These are phyloP conservation scores for Ctenopoma kingsleyae DNA, from an alignment of 2,797 vertebrate species.

Conservation along the genomic window DNA sequence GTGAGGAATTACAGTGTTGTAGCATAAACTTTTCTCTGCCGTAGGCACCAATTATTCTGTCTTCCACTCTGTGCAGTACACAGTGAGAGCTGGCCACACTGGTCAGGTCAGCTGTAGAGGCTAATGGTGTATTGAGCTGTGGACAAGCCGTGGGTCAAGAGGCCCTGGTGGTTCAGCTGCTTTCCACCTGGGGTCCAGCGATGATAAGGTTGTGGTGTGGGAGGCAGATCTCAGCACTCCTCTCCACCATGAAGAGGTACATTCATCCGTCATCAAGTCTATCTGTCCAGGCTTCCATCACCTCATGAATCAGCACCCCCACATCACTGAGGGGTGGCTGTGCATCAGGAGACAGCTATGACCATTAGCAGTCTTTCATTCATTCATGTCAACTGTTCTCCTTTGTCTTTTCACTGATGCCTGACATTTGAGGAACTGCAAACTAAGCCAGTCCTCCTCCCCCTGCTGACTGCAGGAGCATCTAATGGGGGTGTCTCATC, in stretches of 20 bases:
- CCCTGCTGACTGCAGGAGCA: neutral
- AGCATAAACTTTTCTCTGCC: too few species aligned
- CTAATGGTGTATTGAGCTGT: conserved; percentile 86
- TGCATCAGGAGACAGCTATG: conserved; percentile 53
- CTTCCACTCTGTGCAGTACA: conserved; percentile 15
- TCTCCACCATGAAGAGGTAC: conserved; percentile 48
- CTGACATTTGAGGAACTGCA: conserved; percentile 45
- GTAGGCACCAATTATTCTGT: too few species aligned
- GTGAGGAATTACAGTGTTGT: too few species aligned
- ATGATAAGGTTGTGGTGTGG: conserved; percentile 18
- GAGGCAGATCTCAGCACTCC: conserved; percentile 21
- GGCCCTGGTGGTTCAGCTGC: conserved; percentile 77
- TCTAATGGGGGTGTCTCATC: conserved; percentile 4
- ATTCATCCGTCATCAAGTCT: conserved; percentile 62
- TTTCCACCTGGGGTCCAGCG: conserved; percentile 77
- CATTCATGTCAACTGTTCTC: conserved; percentile 49
- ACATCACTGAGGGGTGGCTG: conserved; percentile 17
- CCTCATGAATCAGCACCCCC: conserved; percentile 51
- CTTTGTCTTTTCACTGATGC: conserved; percentile 52
- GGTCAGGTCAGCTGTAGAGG: conserved; percentile 70
- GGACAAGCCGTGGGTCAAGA: conserved; percentile 80
- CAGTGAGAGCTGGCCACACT: conserved; percentile 3
- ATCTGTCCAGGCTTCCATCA: conserved; percentile 40
- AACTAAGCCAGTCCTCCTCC: conserved; percentile 2
- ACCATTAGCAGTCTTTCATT: conserved; percentile 63